Evolutionary conservation across 2,888 invertebrate species (phyloP).

Genomic region (Acrobasis suavella): DNA sequence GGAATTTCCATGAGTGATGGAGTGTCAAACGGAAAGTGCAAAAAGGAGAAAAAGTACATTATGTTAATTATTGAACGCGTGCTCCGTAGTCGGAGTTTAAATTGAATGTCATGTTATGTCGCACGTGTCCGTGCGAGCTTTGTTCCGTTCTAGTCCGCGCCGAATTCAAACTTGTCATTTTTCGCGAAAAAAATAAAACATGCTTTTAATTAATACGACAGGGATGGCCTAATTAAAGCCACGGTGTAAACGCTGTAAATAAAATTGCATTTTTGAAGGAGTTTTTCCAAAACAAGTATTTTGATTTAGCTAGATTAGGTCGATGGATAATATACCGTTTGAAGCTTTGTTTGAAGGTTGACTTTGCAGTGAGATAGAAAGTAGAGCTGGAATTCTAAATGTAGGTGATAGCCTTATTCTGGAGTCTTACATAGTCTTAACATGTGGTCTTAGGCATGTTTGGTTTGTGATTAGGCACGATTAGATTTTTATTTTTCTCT

Average conservation of each 20-base stretch:
- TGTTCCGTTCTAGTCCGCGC: slow-evolving; percentile 51
- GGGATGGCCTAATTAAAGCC: slow-evolving; percentile 27
- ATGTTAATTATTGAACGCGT: slow-evolving; percentile 81
- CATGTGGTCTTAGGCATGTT: no score
- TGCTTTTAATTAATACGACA: slow-evolving; percentile 28
- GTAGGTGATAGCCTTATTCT: not conserved
- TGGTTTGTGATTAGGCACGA: no score
- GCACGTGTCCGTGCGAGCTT: slow-evolving; percentile 56
- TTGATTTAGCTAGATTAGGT: slow-evolving; percentile 6
- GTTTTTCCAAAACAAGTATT: slow-evolving; percentile 1
- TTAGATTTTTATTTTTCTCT: no score
- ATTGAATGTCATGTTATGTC: slow-evolving; percentile 81
- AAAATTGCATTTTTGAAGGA: slow-evolving; percentile 10
- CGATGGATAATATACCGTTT: not conserved
- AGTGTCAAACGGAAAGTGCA: slow-evolving; percentile 81
- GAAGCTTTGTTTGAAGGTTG: not conserved
- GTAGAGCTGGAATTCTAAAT: not conserved
- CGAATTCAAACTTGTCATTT: slow-evolving; percentile 47
- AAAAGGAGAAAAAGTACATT: slow-evolving; percentile 81
- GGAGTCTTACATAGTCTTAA: not conserved
- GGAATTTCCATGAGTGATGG: slow-evolving; percentile 83
- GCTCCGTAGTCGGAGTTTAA: slow-evolving; percentile 73
- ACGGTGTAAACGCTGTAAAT: not conserved
- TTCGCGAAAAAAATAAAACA: slow-evolving; percentile 34
- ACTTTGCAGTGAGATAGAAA: not conserved